phyloP scores from a whole-genome alignment of 2,797 vertebrate species.

The Poeciliopsis presidionis region DNA sequence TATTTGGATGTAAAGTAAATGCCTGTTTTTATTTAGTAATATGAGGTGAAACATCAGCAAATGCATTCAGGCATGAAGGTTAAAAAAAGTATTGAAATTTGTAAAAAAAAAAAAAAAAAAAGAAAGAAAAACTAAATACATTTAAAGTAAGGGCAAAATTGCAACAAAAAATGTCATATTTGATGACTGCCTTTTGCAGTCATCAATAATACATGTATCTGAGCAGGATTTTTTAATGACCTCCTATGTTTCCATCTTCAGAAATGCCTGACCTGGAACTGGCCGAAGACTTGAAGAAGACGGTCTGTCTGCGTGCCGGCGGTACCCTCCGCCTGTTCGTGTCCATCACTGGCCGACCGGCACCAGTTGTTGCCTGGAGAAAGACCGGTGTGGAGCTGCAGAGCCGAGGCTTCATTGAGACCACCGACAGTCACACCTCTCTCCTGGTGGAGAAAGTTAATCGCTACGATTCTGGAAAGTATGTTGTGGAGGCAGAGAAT shows the following conservation, averaged over 20 bases:
- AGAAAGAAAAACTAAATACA: not conserved
- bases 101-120: too few relatives aligned
- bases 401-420: constrained; percentile 92
- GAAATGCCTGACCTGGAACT: constrained; percentile 97
- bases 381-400: constrained; percentile 92
- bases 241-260: constrained; percentile 46
- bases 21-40: not conserved
- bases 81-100: too few relatives aligned
- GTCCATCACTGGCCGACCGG: constrained; percentile 88
- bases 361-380: constrained; percentile 91
- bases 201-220: not conserved
- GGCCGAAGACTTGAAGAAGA: constrained; percentile 95
- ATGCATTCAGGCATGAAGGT: too few relatives aligned
- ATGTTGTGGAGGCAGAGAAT: constrained; percentile 97
- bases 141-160: not conserved
- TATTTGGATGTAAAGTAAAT: not conserved
- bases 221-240: not conserved
- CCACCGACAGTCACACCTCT: constrained; percentile 89
- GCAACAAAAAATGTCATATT: not conserved
- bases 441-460: constrained; percentile 94
- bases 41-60: too few relatives aligned
- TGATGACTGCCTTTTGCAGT: too few relatives aligned
- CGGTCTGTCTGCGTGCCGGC: constrained; percentile 93
- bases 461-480: constrained; percentile 97
- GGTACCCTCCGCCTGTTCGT: constrained; percentile 91